phyloP scores from a whole-genome alignment of 2,113 vertebrate genomes.

The Polypterus senegalus region DNA sequence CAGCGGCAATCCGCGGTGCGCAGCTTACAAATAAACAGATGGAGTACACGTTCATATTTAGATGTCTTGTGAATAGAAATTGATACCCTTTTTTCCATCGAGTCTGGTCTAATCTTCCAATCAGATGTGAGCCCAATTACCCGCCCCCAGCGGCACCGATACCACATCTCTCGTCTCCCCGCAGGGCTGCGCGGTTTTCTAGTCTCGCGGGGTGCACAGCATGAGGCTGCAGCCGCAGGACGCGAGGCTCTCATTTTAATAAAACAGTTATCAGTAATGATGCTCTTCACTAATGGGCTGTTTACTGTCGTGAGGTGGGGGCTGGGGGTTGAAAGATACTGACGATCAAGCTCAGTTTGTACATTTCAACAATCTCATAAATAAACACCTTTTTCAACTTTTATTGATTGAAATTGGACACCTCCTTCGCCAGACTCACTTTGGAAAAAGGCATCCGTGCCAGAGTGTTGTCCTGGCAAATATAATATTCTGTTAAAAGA shows the following conservation, averaged over 20 bases:
- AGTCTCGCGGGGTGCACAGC: neutral
- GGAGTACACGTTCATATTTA: neutral
- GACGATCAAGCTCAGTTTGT: neutral
- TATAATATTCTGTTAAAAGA: no score
- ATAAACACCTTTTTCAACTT: no score
- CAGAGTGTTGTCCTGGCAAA: no score
- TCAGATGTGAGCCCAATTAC: slow-evolving; percentile 54
- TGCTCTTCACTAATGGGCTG: slow-evolving; percentile 49
- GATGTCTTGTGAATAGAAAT: slow-evolving; percentile 13
- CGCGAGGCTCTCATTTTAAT: slow-evolving; percentile 62
- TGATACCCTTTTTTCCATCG: slow-evolving; percentile 14
- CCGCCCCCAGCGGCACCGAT: slow-evolving; percentile 6
- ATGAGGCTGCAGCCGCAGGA: neutral
- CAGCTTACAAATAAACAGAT: slow-evolving; percentile 3
- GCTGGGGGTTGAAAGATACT: neutral
- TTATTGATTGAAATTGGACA: no score
- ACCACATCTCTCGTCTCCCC: slow-evolving; percentile 41
- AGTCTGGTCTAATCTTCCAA: slow-evolving; percentile 61
- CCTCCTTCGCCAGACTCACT: no score
- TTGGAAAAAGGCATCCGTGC: no score
- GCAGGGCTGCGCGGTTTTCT: slow-evolving; percentile 33
- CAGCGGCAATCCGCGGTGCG: neutral
- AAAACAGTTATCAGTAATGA: slow-evolving; percentile 31
- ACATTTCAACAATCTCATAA: no score
- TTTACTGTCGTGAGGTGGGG: slow-evolving; percentile 33